These are phyloP conservation scores for Heteractis magnifica DNA, from an alignment of 92 coral and sea anemone species.

Conservation along the genomic window DNA sequence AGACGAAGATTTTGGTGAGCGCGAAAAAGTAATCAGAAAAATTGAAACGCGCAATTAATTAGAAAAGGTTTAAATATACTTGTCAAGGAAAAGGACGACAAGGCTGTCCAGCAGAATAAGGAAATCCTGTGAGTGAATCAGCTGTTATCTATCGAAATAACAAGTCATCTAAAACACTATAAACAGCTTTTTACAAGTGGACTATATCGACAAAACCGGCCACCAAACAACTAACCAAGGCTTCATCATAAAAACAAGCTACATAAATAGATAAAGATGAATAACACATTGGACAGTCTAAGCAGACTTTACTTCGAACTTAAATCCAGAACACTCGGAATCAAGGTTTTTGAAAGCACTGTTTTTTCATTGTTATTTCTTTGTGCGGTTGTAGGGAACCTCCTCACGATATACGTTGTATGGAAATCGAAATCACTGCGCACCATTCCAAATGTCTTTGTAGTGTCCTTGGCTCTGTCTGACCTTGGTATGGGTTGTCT, in stretches of 20 bases:
- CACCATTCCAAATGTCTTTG: slow-evolving; percentile 50
- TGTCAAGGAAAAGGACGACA: neutral
- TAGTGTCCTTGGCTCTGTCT: slow-evolving; percentile 55
- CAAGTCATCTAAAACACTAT: neutral
- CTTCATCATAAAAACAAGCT: neutral
- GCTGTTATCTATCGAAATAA: neutral
- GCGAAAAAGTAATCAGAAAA: no score
- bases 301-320: slow-evolving; percentile 2
- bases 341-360: slow-evolving; percentile 12
- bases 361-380: slow-evolving; percentile 11
- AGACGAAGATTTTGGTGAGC: no score
- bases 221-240: neutral
- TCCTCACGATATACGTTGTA: slow-evolving; percentile 38
- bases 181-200: neutral
- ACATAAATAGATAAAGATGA: neutral
- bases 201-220: neutral
- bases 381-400: slow-evolving; percentile 47
- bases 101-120: neutral
- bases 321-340: slow-evolving; percentile 11
- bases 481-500: slow-evolving; percentile 58
- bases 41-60: no score
- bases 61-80: neutral
- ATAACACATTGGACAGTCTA: slow-evolving; percentile 1
- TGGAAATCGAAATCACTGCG: slow-evolving; percentile 41
- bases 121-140: neutral